Base-by-base conservation (phyloP, 2,797 vertebrate species). In the Macropodus opercularis region DNA sequence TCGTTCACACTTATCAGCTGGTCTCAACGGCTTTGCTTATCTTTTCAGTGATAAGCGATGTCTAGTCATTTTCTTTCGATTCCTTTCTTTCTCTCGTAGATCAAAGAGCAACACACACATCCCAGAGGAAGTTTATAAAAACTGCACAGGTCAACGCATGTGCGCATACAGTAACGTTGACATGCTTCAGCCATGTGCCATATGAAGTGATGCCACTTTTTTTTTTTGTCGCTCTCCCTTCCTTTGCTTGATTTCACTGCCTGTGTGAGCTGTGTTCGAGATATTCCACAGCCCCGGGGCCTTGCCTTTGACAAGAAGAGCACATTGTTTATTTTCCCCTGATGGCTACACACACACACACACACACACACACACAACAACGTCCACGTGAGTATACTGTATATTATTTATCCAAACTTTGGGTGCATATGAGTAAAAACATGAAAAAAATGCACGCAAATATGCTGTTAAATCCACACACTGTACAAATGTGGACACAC, bases 321-420 rank as follows among this genome's bases (percentile, higher is more conserved):
- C 81, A 79, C 81, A 79, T 77, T 89, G 87, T 90, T 89, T 90
- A 85, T 84, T 84, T 90, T 86, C 63, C 54, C 77, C 72, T 80
- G 75, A 79, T 72, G 63, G 74, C 63, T 60, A 75, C 66, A 75
- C 58, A 50, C 34, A 31, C 26, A 15, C 46, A 23, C 43, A 23
- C 21, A 15, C 53, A 24, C 44, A 31, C 52, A 46, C 21, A 24
- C 65, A 61, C 40, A 32, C 13, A 62, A 35, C 59, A 22, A 57
- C 38, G 22, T 61, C 3, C 36, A 68, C 32, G 48, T 26, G 53
- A 59, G 43, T 23, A 61, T 39, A 52, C 14, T 31, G 22, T 14
- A 43, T 51, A 39, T 32, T 52, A 38, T 54, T 23, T 26, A 42
- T 41, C 11, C 44, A 68, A 7, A 56, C 38, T 47, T 41, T 41